Percentiles rank a stretch among this genome's conserved stretches.
phyloP scores from a whole-genome alignment of 2,888 invertebrate genomes.

The Ptychoptera albimana region DNA sequence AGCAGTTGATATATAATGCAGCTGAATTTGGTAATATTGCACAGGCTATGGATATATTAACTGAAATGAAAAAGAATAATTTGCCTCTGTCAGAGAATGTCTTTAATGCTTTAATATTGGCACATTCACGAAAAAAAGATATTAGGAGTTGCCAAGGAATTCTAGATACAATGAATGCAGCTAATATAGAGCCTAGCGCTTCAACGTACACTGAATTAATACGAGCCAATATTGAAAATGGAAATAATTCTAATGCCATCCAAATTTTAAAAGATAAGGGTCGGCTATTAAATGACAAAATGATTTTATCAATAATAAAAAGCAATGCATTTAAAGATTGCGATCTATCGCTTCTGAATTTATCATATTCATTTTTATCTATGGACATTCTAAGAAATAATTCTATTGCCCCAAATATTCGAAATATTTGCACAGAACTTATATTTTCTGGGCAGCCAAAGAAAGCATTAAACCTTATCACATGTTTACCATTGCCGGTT shows the following conservation, averaged over 20 bases:
- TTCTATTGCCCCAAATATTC: constrained; percentile 19
- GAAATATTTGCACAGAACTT: constrained; percentile 33
- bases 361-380: constrained; percentile 18
- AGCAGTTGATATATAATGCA: constrained; percentile 37
- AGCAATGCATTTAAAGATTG: constrained; percentile 5
- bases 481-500: constrained; percentile 18
- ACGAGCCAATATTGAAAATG: constrained; percentile 35
- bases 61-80: constrained; percentile 39
- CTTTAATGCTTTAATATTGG: constrained; percentile 42
- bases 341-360: constrained; percentile 12
- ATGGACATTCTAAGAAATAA: constrained; percentile 15
- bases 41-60: constrained; percentile 37
- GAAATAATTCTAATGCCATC: constrained; percentile 20
- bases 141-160: constrained; percentile 33
- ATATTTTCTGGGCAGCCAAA: constrained; percentile 34
- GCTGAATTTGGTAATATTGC: constrained; percentile 41
- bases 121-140: constrained; percentile 31
- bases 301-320: constrained; percentile 18
- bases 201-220: constrained; percentile 36
- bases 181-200: constrained; percentile 32
- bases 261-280: constrained; percentile 15
- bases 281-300: constrained; percentile 15
- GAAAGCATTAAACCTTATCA: constrained; percentile 33
- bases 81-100: constrained; percentile 38
- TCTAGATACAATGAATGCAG: constrained; percentile 39